Evolutionary conservation across 1,140 invertebrate genomes (phyloP), one percentile per base, ranked within the genome.

Genomic region (Dreissena polymorpha): DNA sequence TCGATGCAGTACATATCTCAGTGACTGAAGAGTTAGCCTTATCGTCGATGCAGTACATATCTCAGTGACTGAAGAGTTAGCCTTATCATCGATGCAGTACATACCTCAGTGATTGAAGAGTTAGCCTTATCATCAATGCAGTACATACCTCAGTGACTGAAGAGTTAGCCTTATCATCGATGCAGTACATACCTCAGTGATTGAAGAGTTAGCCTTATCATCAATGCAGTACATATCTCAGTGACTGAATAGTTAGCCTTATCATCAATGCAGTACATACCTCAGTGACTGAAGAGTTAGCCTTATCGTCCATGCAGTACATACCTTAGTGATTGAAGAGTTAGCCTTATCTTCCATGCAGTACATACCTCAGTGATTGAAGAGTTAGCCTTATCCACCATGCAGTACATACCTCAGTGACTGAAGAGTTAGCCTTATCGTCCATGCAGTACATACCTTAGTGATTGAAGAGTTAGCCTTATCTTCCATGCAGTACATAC

Each of bases 181-280:
- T 95, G 13, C 98, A 93, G 89, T 98, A 97, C 83, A 83, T 85
- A 93, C 95, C 92, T 98, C 97, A 14, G 95, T 95, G 13, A 97
- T 95, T 83, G 95, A 95, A 55, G 95, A 95, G 74, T 95, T 96
- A 79, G 95, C 95, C 81, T 91, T 90, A 88, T 98, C 97, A 87
- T 98, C 97, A 64, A 98, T 95, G 13, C 98, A 93, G 89, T 98
- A 97, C 83, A 83, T 85, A 93, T 95, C 92, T 98, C 97, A 14
- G 95, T 95, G 13, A 97, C 95, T 83, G 95, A 95, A 55, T 95
- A 95, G 74, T 95, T 96, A 79, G 95, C 95, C 81, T 91, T 90
- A 88, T 98, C 97, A 87, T 98, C 97, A 64, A 98, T 95, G 13
- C 98, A 93, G 89, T 98, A 97, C 83, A 83, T 85, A 93, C 95